These are phyloP conservation scores for Salvator merianae DNA, from an alignment of 2,113 vertebrate genomes.

Conservation along the genomic window DNA sequence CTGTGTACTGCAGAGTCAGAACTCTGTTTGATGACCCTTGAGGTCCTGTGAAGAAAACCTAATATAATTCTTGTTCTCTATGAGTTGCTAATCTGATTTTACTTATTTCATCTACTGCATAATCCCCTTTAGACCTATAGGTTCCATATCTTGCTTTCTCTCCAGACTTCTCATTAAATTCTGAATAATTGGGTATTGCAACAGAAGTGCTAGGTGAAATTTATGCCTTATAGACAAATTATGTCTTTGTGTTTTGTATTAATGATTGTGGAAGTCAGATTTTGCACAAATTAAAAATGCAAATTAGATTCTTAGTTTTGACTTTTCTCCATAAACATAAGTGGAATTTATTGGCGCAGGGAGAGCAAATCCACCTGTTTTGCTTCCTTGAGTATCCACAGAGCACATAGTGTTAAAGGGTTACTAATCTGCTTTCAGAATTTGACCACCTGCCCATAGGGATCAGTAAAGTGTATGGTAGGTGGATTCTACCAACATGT, in stretches of 20 bases:
- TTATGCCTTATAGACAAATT: not conserved
- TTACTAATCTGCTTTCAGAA: not conserved
- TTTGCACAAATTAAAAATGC: not conserved
- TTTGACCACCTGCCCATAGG: not conserved
- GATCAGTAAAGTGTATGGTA: not conserved
- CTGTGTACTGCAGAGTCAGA: slow-evolving; percentile 72
- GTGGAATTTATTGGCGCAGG: not conserved
- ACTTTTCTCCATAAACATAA: not conserved
- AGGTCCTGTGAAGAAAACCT: slow-evolving; percentile 67
- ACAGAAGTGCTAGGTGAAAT: slow-evolving; percentile 22
- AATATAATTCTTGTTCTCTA: slow-evolving; percentile 73
- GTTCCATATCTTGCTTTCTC: slow-evolving; percentile 32
- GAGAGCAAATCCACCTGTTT: not conserved
- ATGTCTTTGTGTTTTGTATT: not conserved
- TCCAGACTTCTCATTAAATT: slow-evolving; percentile 37
- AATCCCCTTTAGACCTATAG: slow-evolving; percentile 51
- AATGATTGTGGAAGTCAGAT: not conserved
- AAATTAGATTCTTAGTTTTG: not conserved
- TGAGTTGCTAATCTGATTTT: slow-evolving; percentile 65
- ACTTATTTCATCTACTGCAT: slow-evolving; percentile 49
- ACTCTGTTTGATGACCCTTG: slow-evolving; percentile 65
- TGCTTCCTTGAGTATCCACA: not conserved
- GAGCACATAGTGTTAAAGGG: not conserved
- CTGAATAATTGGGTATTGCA: not conserved
- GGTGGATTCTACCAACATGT: too few relatives aligned